Evolutionary conservation across 2,888 invertebrate genomes (phyloP).

Genomic region (Norana najaformis): DNA sequence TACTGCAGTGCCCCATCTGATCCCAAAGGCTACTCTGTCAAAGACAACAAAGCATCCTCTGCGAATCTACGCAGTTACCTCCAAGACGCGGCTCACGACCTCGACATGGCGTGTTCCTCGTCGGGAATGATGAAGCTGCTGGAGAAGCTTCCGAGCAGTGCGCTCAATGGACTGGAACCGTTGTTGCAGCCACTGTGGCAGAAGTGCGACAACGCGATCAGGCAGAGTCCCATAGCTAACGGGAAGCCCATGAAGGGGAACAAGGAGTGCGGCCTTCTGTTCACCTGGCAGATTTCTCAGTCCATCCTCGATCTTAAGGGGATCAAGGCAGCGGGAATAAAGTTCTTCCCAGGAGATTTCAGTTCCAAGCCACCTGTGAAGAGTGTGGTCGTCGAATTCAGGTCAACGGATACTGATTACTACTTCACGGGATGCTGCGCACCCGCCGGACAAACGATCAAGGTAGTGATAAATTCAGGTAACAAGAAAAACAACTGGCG

Average conservation of each 20-base stretch:
- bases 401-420: slow-evolving; percentile 30
- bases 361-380: slow-evolving; percentile 29
- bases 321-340: slow-evolving; percentile 42
- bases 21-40: not conserved
- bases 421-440: slow-evolving; percentile 44
- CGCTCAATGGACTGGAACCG: not conserved
- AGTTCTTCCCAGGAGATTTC: slow-evolving; percentile 47
- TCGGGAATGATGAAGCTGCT: not conserved
- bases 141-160: slow-evolving; percentile 9
- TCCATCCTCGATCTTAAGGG: not conserved
- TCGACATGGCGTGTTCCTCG: not conserved
- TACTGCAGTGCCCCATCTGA: not conserved
- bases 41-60: slow-evolving; percentile 10
- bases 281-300: not conserved
- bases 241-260: not conserved
- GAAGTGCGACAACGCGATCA: not conserved
- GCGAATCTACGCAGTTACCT: slow-evolving; percentile 19
- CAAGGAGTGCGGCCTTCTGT: not conserved
- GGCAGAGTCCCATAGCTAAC: not conserved
- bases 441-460: slow-evolving; percentile 28
- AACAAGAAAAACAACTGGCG: slow-evolving; percentile 38
- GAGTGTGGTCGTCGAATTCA: slow-evolving; percentile 33
- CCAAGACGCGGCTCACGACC: not conserved
- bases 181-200: slow-evolving; percentile 22
- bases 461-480: not conserved